These are phyloP conservation scores for Clytia hemisphaerica DNA, from an alignment of 30 jellyfish, hydroid and myxozoan species.

Conservation along the genomic window DNA sequence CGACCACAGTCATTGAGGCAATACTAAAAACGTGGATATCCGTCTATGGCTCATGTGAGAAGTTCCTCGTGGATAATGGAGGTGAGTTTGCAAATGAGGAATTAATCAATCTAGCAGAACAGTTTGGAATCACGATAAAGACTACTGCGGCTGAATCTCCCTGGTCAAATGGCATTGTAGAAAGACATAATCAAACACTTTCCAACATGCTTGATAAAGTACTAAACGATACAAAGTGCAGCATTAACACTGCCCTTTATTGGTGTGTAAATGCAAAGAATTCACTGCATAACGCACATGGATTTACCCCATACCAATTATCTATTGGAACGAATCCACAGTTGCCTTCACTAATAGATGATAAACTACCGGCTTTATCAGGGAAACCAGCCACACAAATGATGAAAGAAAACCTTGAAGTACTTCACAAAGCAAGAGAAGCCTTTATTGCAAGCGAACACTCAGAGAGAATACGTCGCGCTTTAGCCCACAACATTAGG, in stretches of 20 bases:
- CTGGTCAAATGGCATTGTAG: conserved; percentile 16
- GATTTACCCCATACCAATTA: conserved; percentile 28
- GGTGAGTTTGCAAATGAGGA: conserved; percentile 17
- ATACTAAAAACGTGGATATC: conserved; percentile 8
- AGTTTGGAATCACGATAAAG: neutral
- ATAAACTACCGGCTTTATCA: conserved; percentile 30
- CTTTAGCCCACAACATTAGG: conserved; percentile 29
- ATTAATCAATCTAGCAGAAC: neutral
- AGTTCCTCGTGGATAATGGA: conserved; percentile 15
- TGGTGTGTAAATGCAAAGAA: conserved; percentile 43
- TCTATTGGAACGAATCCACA: conserved; percentile 33
- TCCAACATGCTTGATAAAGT: conserved; percentile 1
- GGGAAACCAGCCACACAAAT: conserved; percentile 23
- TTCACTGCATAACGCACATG: conserved; percentile 24
- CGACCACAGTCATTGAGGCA: neutral
- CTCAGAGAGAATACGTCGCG: conserved; percentile 36
- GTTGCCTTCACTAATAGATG: conserved; percentile 15
- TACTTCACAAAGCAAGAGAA: conserved; percentile 35
- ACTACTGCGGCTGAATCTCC: conserved; percentile 30
- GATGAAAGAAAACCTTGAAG: conserved; percentile 31
- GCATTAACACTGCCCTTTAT: neutral
- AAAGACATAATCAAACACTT: conserved; percentile 23
- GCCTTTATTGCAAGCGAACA: conserved; percentile 26
- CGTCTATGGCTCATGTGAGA: conserved; percentile 3
- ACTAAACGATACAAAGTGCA: conserved; percentile 13